These are phyloP conservation scores for Andricus quercusramuli DNA, from an alignment of 2,888 invertebrate species.

Conservation along the genomic window DNA sequence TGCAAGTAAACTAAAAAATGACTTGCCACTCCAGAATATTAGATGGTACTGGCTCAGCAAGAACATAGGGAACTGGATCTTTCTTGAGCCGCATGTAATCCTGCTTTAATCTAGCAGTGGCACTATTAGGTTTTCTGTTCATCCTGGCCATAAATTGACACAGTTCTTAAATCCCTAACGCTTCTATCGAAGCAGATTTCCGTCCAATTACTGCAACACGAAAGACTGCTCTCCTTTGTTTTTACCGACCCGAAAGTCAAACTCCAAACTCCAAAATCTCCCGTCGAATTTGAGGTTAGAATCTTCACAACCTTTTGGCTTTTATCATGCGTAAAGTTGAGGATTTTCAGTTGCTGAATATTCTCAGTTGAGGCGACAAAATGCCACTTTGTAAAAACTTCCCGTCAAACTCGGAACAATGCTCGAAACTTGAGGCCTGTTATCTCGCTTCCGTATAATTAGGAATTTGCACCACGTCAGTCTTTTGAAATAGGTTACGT, in stretches of 20 bases:
- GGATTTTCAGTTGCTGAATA: background rate
- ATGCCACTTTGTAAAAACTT: background rate
- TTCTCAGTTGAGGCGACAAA: background rate
- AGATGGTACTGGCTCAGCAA: slow-evolving; percentile 95
- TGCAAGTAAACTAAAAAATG: background rate
- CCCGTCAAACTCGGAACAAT: background rate
- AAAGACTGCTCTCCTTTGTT: background rate
- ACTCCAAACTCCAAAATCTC: background rate
- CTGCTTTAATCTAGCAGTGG: slow-evolving; percentile 93
- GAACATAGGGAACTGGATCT: slow-evolving; percentile 98
- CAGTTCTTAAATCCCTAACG: background rate
- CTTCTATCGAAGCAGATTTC: background rate
- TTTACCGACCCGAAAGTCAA: background rate
- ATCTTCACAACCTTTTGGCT: background rate
- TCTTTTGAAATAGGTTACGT: slow-evolving; percentile 14
- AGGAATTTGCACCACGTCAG: slow-evolving; percentile 41
- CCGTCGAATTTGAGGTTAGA: slow-evolving; percentile 16
- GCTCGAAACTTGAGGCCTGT: background rate
- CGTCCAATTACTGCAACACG: background rate
- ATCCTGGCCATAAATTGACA: slow-evolving; percentile 64
- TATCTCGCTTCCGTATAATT: slow-evolving; percentile 18
- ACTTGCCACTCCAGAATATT: slow-evolving; percentile 97
- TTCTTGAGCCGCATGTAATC: slow-evolving; percentile 96
- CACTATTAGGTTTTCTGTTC: slow-evolving; percentile 83
- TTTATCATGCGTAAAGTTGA: background rate